Evolutionary conservation across 2,888 invertebrate genomes (phyloP).

Genomic region (Sphecodes monilicornis): DNA sequence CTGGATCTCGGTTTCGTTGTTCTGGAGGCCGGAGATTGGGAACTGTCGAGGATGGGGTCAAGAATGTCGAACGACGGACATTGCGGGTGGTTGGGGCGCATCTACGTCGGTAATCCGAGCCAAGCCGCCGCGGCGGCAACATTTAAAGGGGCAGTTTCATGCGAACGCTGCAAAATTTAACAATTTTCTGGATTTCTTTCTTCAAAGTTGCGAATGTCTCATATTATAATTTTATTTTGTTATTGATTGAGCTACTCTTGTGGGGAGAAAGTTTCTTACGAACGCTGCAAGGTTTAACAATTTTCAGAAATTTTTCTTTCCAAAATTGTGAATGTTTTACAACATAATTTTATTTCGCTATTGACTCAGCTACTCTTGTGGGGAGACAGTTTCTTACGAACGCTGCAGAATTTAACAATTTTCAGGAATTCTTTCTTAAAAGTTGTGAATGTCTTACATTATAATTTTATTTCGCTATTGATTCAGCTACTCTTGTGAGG

Average conservation of each 20-base stretch:
- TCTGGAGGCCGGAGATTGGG: background rate
- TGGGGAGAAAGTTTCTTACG: no score
- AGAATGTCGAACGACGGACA: background rate
- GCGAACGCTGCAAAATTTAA: background rate
- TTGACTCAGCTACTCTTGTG: no score
- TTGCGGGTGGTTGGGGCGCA: background rate
- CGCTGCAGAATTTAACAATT: no score
- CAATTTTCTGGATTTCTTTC: background rate
- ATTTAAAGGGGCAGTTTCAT: constrained; percentile 11
- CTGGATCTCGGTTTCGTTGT: background rate
- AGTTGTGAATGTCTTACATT: no score
- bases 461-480: no score
- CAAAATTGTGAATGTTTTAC: no score
- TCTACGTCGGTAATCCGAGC: background rate
- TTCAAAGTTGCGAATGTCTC: background rate
- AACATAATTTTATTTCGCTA: no score
- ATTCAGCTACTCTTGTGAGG: no score
- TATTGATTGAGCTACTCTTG: background rate
- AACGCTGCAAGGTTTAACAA: no score
- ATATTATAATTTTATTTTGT: background rate
- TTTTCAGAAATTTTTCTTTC: no score
- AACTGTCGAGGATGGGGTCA: background rate
- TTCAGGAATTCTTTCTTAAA: no score
- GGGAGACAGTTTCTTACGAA: no score
- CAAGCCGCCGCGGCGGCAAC: background rate